Conservation (phyloP, 2,888 invertebrate genomes). For the Thymelicus acteon region DNA sequence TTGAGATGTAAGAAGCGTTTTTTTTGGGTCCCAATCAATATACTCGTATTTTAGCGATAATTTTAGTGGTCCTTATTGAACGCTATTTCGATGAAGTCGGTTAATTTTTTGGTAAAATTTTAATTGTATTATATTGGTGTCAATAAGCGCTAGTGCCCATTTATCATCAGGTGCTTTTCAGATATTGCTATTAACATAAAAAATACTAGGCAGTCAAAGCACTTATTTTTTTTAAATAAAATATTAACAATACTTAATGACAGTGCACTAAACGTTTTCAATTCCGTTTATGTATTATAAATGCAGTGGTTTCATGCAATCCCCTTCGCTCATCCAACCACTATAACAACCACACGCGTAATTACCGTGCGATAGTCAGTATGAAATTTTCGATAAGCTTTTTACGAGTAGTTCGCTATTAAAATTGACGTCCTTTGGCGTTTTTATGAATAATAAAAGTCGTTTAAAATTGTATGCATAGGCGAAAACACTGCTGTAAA, state of each 20-base stretch:
- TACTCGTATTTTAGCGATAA: too few species aligned
- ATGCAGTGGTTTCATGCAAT: constrained; percentile 11
- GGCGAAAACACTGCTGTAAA: constrained; percentile 2
- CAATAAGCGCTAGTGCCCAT: too few species aligned
- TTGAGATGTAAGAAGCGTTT: too few species aligned
- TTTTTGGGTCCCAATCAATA: too few species aligned
- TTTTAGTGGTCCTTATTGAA: too few species aligned
- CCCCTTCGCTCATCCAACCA: constrained; percentile 20
- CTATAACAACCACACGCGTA: constrained; percentile 9
- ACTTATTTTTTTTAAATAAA: background rate
- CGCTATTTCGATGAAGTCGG: too few species aligned
- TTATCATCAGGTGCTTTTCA: too few species aligned
- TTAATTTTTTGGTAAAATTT: too few species aligned
- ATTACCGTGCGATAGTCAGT: constrained; percentile 16
- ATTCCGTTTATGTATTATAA: background rate
- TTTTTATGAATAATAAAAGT: constrained; percentile 31
- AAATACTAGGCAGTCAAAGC: too few species aligned
- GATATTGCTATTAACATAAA: too few species aligned
- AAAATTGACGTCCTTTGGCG: constrained; percentile 17
- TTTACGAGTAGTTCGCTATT: constrained; percentile 25
- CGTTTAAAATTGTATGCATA: constrained; percentile 9
- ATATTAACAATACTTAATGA: background rate
- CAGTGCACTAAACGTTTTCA: background rate
- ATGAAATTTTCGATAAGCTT: constrained; percentile 29
- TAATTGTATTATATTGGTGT: too few species aligned